Evolutionary conservation across 2,888 invertebrate species (phyloP).

Genomic region (Drosophila atripex): DNA sequence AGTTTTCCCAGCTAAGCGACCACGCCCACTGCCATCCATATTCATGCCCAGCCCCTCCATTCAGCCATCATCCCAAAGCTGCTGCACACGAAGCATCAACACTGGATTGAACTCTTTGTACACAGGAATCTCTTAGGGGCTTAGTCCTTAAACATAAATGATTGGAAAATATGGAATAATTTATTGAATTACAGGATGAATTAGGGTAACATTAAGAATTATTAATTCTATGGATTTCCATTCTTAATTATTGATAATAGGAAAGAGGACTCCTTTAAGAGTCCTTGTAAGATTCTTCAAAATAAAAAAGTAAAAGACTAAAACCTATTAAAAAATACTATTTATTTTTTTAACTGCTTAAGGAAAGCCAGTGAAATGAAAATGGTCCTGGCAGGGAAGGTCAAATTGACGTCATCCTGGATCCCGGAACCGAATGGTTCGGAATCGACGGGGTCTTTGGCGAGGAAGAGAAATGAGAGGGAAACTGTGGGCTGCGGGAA

Average conservation of each 20-base stretch:
- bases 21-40: conserved; percentile 23
- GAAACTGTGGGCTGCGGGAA: conserved; percentile 16
- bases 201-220: background rate
- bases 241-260: no score
- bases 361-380: conserved; percentile 7
- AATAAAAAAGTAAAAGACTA: background rate
- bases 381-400: conserved; percentile 31
- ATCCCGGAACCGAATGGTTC: conserved; percentile 1
- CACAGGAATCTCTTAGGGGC: conserved; percentile 1
- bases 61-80: background rate
- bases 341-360: background rate
- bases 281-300: background rate
- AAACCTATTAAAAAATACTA: background rate
- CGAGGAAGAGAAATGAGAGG: background rate
- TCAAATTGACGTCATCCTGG: conserved; percentile 33
- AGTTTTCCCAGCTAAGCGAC: conserved; percentile 54
- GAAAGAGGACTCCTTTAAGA: no score
- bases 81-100: conserved; percentile 28
- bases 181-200: background rate
- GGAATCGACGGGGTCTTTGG: background rate
- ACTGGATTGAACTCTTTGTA: conserved; percentile 28
- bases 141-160: background rate
- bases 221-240: no score
- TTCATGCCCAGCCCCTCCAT: conserved; percentile 11
- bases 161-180: background rate